These are phyloP conservation scores for Schlechtendalia chinensis DNA, from an alignment of 1,140 invertebrate genomes.

Conservation along the genomic window DNA sequence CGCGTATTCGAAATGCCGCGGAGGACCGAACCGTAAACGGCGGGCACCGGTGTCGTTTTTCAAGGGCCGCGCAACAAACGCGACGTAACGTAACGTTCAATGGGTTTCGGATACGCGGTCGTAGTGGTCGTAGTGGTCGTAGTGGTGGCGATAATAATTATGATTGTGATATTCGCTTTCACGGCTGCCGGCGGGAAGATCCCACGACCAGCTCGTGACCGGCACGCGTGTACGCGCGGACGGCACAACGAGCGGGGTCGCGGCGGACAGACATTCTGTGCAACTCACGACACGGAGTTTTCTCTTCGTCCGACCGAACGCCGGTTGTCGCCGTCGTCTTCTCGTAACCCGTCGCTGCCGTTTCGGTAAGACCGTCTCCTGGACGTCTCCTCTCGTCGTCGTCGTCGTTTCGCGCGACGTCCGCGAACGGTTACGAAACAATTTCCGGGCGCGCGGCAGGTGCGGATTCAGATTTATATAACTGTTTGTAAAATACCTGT, in stretches of 20 bases:
- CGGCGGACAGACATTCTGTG: not conserved
- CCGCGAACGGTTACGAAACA: too few relatives aligned
- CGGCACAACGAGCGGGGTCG: not conserved
- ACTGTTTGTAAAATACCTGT: too few relatives aligned
- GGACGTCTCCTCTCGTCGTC: too few relatives aligned
- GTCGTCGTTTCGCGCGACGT: too few relatives aligned
- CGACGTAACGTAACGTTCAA: not conserved
- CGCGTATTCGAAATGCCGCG: not conserved
- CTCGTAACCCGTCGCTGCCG: too few relatives aligned
- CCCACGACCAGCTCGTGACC: conserved; percentile 43
- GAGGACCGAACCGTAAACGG: too few relatives aligned
- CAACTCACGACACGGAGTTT: not conserved
- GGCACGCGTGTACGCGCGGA: conserved; percentile 3
- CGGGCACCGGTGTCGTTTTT: conserved; percentile 29
- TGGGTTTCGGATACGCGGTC: not conserved
- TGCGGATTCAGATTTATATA: too few relatives aligned
- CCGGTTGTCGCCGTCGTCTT: too few relatives aligned
- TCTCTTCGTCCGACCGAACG: not conserved
- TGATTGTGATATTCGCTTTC: conserved; percentile 38
- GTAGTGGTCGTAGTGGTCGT: conserved; percentile 4
- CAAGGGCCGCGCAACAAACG: conserved; percentile 11
- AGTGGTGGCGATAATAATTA: not conserved
- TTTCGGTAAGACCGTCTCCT: too few relatives aligned
- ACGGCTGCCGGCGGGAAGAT: conserved; percentile 49
- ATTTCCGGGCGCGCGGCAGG: too few relatives aligned